phyloP scores from a whole-genome alignment of 2,888 invertebrate genomes.

The Nebria brevicollis region DNA sequence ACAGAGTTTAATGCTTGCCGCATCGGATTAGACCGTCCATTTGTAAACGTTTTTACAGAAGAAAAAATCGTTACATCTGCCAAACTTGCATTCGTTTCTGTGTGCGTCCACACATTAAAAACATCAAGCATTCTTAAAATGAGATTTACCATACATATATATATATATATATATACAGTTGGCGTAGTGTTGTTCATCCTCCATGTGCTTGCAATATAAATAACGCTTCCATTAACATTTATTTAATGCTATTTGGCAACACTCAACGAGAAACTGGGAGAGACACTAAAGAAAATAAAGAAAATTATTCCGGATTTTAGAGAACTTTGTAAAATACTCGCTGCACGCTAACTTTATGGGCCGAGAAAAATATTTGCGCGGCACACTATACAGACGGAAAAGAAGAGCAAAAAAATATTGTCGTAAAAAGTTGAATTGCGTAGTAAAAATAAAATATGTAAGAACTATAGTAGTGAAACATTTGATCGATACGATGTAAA shows the following conservation, averaged over 20 bases:
- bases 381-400: neutral
- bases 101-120: neutral
- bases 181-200: neutral
- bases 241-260: neutral
- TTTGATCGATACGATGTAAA: neutral
- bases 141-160: neutral
- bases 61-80: conserved; percentile 7
- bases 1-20: conserved; percentile 28
- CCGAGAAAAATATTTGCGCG: neutral
- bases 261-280: neutral
- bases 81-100: neutral
- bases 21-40: conserved; percentile 39
- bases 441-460: neutral
- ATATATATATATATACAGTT: neutral
- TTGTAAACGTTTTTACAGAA: conserved; percentile 40
- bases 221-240: neutral
- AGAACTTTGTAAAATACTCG: neutral
- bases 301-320: neutral
- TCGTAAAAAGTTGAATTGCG: neutral
- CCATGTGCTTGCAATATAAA: neutral
- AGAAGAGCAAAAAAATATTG: neutral
- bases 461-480: neutral
- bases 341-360: neutral
- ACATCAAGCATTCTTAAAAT: neutral
- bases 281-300: neutral